Evolutionary conservation across 2,888 invertebrate species (phyloP).

Genomic region (Scaptodrosophila latifasciaeformis): DNA sequence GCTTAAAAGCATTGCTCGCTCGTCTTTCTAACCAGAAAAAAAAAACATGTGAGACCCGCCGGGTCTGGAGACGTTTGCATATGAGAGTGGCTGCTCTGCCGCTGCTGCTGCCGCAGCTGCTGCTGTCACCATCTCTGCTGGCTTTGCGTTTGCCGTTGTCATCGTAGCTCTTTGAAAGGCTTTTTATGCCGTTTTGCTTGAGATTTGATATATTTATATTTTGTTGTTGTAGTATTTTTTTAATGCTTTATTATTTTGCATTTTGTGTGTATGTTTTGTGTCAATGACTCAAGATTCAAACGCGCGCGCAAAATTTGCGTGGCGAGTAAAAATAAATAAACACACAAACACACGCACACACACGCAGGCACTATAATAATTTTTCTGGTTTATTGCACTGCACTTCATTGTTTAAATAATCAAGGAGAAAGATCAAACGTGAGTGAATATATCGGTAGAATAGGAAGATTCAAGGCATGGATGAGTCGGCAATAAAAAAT

Average conservation of each 20-base stretch:
- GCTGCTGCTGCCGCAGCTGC: too few species aligned
- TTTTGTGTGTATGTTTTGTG: constrained; percentile 32
- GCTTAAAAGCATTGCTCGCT: not conserved
- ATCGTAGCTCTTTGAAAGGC: not conserved
- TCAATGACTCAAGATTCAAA: constrained; percentile 59
- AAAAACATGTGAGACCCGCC: too few species aligned
- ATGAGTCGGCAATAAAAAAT: too few species aligned
- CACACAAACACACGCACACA: constrained; percentile 16
- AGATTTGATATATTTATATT: constrained; percentile 15
- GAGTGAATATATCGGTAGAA: too few species aligned
- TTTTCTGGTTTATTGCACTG: constrained; percentile 66
- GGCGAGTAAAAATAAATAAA: constrained; percentile 44
- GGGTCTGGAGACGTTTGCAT: not conserved
- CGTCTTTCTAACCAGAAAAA: too few species aligned
- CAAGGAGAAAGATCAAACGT: not conserved
- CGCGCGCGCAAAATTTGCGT: constrained; percentile 50
- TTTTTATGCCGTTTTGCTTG: constrained; percentile 11
- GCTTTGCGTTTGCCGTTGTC: too few species aligned
- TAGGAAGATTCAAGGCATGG: too few species aligned
- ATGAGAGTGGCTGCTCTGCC: not conserved
- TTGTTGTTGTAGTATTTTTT: too few species aligned
- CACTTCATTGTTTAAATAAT: constrained; percentile 54
- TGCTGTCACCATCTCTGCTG: too few species aligned
- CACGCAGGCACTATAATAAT: constrained; percentile 7
- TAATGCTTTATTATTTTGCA: not conserved